Conservation (phyloP, 2,888 invertebrate species). For the Drosophila nigricruria region DNA sequence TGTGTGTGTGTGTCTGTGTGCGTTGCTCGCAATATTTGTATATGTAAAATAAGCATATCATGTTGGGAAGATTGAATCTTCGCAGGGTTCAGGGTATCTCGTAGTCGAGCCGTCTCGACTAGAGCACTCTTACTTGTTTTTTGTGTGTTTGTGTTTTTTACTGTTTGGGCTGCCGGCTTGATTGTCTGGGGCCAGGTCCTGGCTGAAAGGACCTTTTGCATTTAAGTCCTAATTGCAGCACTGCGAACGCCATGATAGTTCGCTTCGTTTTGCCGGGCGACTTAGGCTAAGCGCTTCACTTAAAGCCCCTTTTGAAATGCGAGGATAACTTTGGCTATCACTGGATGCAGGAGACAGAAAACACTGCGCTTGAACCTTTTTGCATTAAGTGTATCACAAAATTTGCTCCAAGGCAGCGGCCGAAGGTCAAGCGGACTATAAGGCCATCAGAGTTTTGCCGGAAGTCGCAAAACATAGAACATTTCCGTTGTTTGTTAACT, state of each 20-base stretch:
- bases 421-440: constrained; percentile 21
- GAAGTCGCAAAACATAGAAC: neutral
- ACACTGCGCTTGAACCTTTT: neutral
- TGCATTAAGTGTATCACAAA: constrained; percentile 48
- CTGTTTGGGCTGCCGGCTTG: constrained; percentile 45
- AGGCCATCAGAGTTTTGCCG: constrained; percentile 14
- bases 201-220: constrained; percentile 54
- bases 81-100: too few species aligned
- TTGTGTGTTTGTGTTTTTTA: constrained; percentile 20
- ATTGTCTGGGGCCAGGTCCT: constrained; percentile 50
- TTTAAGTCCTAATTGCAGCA: constrained; percentile 75
- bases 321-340: constrained; percentile 33
- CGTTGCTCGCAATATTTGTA: too few species aligned
- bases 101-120: too few species aligned
- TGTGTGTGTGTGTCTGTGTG: too few species aligned
- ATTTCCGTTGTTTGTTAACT: neutral
- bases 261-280: constrained; percentile 55
- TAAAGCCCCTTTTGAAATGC: constrained; percentile 58
- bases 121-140: too few species aligned
- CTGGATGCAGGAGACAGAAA: constrained; percentile 11
- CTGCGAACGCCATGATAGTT: constrained; percentile 60
- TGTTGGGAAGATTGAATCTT: too few species aligned
- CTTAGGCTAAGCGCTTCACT: constrained; percentile 68
- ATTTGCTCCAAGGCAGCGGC: constrained; percentile 40
- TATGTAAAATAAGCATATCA: too few species aligned